Base-by-base conservation (phyloP, 2,113 vertebrate species). In the Chaetura pelagica region DNA sequence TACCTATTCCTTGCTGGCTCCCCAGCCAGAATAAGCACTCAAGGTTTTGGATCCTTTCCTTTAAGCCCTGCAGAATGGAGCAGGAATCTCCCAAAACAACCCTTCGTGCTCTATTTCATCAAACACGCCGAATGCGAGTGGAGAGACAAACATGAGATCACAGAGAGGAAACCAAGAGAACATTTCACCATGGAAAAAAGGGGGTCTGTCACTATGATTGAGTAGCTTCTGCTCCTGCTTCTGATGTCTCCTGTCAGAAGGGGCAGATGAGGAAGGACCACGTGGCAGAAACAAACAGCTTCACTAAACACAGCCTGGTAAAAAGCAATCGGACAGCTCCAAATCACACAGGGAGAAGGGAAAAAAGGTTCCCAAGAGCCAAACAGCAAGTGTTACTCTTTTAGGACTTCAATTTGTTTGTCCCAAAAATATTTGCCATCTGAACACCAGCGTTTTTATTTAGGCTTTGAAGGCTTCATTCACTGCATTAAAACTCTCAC, bases 181-280 rank as follows among this genome's bases (percentile, higher is more conserved):
- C 42, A 67, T 64, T 75, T 90, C 52, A 88, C 85, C 92, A 88
- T 93, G 75, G 59, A 62, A 86, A 80, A 61, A 87, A 32, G 26
- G 55, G 34, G 8, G 15, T 77, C 78, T 97, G 90, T 94, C 93
- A 92, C 72, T 81, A 9, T n/a, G 52, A 90, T 12, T 63, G 78
- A 96, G 15, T 5, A 78, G 72, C 29, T 95, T 35, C 75, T 85
- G 62, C 66, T 90, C 77, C 67, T 19, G 21, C 26, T 59, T 69
- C 90, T 96, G 91, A 91, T 90, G 82, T 7, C 82, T 93, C 79
- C 9, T 80, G 90, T 93, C 90, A 86, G 87, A 74, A 71, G 52
- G 44, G 75, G 42, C 67, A 94, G 72, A 93, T 68, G 59, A 84
- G 44, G 48, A 85, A 48, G 51, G 30, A 66, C 34, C 85, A 92